Percentiles rank a stretch among this genome's conserved stretches.
Evolutionary conservation across 2,888 invertebrate species (phyloP).

Genomic region (Cryptocephalus moraei): DNA sequence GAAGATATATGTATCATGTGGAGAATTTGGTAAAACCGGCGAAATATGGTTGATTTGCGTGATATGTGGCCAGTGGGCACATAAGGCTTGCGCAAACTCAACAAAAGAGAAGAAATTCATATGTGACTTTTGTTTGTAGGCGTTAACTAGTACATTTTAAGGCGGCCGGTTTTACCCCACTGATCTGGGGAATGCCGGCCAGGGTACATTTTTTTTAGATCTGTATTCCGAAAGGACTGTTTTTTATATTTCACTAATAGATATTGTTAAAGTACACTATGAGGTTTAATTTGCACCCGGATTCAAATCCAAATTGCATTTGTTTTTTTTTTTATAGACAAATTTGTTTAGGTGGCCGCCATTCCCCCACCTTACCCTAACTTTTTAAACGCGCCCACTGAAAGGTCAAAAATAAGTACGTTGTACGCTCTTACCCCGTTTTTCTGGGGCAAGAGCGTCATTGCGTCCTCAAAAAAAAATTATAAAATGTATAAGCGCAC

Average conservation of each 20-base stretch:
- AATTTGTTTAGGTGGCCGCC: neutral
- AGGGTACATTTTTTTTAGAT: neutral
- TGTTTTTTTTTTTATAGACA: neutral
- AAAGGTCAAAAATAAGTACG: no score
- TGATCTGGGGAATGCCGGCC: neutral
- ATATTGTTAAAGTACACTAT: neutral
- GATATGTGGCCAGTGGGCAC: constrained; percentile 3
- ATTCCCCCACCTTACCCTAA: neutral
- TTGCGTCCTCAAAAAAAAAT: no score
- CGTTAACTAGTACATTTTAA: neutral
- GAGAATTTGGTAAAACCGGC: constrained; percentile 2
- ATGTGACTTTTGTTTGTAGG: neutral
- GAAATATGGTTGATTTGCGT: constrained; percentile 3
- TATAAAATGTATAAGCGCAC: no score
- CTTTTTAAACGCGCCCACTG: no score
- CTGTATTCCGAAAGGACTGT: neutral
- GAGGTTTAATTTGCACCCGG: neutral
- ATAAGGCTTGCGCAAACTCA: constrained; percentile 2
- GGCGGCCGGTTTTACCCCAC: neutral
- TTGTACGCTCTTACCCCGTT: no score
- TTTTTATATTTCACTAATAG: neutral
- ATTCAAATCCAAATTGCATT: neutral
- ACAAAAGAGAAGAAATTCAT: neutral
- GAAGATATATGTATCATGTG: constrained; percentile 3
- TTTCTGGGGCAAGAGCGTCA: no score